Conservation (phyloP, 2,888 invertebrate species). For the Zele albiditarsus region DNA sequence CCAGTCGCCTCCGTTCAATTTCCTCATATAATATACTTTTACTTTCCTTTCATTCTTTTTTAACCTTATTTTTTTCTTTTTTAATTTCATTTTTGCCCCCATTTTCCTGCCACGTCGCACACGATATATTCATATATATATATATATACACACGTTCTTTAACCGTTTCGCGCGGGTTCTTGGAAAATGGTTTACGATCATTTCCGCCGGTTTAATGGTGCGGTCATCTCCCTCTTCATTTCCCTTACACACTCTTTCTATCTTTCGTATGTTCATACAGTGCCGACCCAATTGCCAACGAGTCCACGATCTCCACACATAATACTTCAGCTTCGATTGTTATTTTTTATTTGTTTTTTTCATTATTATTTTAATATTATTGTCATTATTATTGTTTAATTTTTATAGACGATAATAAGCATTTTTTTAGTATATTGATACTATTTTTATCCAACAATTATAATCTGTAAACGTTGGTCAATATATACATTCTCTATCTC, state of each 20-base stretch:
- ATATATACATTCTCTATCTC: not conserved
- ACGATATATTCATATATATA: slow-evolving; percentile 13
- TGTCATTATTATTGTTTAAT: not conserved
- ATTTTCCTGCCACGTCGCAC: slow-evolving; percentile 25
- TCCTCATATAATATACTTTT: slow-evolving; percentile 33
- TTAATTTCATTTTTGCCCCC: slow-evolving; percentile 38
- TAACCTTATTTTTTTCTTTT: not conserved
- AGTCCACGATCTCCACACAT: not conserved
- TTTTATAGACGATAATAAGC: not conserved
- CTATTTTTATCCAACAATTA: not conserved
- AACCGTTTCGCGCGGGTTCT: slow-evolving; percentile 19
- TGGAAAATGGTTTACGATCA: slow-evolving; percentile 40
- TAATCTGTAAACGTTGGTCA: not conserved
- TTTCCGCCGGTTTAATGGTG: slow-evolving; percentile 38
- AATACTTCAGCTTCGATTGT: not conserved
- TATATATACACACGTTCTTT: not conserved
- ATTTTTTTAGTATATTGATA: not conserved
- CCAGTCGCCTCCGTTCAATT: slow-evolving; percentile 33
- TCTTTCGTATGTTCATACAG: not conserved
- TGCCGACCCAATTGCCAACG: slow-evolving; percentile 16
- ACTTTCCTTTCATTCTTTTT: slow-evolving; percentile 32
- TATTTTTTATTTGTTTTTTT: not conserved
- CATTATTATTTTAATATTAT: not conserved
- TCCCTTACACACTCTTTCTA: slow-evolving; percentile 7
- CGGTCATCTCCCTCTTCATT: slow-evolving; percentile 17